These are phyloP conservation scores for Apis laboriosa DNA, from an alignment of 1,140 invertebrate species.

Conservation along the genomic window DNA sequence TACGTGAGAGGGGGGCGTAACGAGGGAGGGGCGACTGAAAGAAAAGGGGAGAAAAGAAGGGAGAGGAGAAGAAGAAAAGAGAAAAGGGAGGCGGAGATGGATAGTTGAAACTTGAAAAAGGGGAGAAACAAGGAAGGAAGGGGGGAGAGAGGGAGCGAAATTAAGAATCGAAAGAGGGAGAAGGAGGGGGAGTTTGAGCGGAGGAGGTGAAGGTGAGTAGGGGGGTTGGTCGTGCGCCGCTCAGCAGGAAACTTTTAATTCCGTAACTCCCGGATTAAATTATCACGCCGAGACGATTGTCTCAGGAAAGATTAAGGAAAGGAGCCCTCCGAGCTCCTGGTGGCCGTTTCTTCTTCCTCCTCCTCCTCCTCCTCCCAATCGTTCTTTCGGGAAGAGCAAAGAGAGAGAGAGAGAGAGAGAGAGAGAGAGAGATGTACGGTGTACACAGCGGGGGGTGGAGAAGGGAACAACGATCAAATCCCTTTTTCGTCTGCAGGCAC, in stretches of 20 bases:
- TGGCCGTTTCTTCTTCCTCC: constrained; percentile 52
- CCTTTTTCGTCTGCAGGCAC: constrained; percentile 62
- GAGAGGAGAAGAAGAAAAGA: constrained; percentile 12
- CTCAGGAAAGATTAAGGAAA: constrained; percentile 75
- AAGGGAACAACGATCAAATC: constrained; percentile 55
- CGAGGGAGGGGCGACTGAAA: not conserved
- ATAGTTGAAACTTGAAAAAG: constrained; percentile 16
- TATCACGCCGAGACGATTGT: constrained; percentile 76
- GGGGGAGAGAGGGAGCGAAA: not conserved
- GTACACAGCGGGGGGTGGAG: not conserved
- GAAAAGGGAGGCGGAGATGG: constrained; percentile 16
- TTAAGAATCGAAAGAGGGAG: not conserved
- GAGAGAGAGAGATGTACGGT: not conserved
- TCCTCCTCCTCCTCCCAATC: constrained; percentile 51
- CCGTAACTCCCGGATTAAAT: constrained; percentile 78
- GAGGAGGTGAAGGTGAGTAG: constrained; percentile 20
- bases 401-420: not conserved
- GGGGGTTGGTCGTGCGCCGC: constrained; percentile 63
- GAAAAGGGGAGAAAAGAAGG: constrained; percentile 2
- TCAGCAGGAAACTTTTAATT: constrained; percentile 78
- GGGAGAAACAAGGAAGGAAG: not conserved
- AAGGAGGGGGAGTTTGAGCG: constrained; percentile 24
- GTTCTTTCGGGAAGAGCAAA: constrained; percentile 15
- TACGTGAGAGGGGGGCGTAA: constrained; percentile 5
- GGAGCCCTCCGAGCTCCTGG: constrained; percentile 54